Evolutionary conservation across 2,797 vertebrate genomes (phyloP).

Genomic region (Platyrinchus mystaceus): DNA sequence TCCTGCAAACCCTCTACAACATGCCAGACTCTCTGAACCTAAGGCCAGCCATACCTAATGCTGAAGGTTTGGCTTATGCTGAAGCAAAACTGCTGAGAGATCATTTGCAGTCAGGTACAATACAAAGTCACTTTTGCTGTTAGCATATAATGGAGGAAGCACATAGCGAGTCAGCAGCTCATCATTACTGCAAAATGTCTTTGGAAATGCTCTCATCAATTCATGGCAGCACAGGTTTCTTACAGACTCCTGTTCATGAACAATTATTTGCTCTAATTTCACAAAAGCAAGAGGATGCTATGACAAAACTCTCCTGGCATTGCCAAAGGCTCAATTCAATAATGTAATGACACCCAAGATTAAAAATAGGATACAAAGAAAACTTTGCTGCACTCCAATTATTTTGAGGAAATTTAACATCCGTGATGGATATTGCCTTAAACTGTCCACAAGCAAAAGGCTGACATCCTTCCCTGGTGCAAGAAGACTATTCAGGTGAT

Average conservation of each 20-base stretch:
- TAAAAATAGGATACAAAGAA: constrained; percentile 15
- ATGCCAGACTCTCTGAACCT: not conserved
- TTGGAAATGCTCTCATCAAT: constrained; percentile 54
- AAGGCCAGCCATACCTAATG: not conserved
- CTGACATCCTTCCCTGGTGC: not conserved
- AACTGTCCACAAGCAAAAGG: not conserved
- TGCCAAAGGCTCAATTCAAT: constrained; percentile 60
- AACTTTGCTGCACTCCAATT: constrained; percentile 8
- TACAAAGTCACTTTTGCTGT: constrained; percentile 40
- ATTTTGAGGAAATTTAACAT: not conserved
- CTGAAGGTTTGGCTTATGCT: not conserved
- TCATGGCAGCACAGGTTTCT: constrained; percentile 44
- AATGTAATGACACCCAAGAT: constrained; percentile 63
- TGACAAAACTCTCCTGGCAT: constrained; percentile 64
- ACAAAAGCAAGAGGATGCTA: constrained; percentile 59
- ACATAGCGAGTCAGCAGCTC: constrained; percentile 11
- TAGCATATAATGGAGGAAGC: not conserved
- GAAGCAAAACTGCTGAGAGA: not conserved
- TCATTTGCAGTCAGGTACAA: constrained; percentile 3
- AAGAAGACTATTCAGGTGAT: not conserved
- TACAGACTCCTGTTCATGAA: constrained; percentile 48
- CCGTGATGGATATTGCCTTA: not conserved
- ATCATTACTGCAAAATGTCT: constrained; percentile 54
- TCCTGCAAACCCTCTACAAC: not conserved
- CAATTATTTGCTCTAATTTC: constrained; percentile 73